Evolutionary conservation across 2,113 vertebrate species (phyloP), one percentile per base, ranked within the genome.

Genomic region (Gobius niger): DNA sequence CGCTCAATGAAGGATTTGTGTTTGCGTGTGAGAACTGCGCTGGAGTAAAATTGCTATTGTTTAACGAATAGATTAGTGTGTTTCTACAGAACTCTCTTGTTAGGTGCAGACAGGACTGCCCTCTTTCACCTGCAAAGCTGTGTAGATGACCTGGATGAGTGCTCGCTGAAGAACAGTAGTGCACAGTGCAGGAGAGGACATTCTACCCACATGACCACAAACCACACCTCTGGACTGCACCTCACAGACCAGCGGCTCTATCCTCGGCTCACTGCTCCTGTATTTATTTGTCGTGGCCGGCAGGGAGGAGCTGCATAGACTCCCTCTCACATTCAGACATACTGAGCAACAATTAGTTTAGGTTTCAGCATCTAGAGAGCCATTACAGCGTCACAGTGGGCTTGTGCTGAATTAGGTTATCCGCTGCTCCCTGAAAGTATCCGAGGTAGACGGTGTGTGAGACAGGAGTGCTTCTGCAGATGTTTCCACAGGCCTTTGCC

Each of bases 201-300:
- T 76, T 82, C 59, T 81, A 75, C 74, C 24, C 75, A 76, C 82
- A 84, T 73, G 75, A 75, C 85, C 78, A 80, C 59, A 88, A 89
- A 85, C 72, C 61, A 78, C 84, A 70, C 46, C 42, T 54, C 76
- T 47, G 12, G 70, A 70, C 72, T 64, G 63, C 19, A 34, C 9
- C 62, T n/a, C 52, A 0, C 63, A 85, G 73, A 86, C 78, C 67
- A 77, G 85, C 86, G 67, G 64, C 72, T 69, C 66, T 76, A 79
- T 80, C 75, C 77, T 76, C 75, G 70, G 63, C 61, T 83, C 81
- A 69, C 73, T 85, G 82, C 87, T 73, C 70, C 73, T 80, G 65
- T 85, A 79, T 88, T 91, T 87, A 85, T 85, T 86, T 89, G 74
- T 87, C 78, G 85, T 87, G 87, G 79, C 80, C 79, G 82, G 59